These are phyloP conservation scores for Emydoidea blandingii DNA, from an alignment of 2,797 vertebrate genomes.

Conservation along the genomic window DNA sequence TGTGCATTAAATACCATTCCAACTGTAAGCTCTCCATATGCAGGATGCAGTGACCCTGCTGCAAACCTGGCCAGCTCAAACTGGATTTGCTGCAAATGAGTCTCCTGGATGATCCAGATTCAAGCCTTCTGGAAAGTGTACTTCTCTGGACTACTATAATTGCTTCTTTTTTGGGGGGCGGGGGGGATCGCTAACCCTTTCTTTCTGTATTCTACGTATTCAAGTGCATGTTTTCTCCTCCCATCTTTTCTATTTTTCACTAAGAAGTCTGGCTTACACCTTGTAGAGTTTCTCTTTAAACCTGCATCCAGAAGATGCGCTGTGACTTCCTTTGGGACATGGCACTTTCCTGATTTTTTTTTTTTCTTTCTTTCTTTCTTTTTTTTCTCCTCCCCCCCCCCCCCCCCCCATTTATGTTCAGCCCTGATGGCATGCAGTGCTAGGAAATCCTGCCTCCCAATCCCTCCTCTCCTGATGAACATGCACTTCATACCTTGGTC, in stretches of 20 bases:
- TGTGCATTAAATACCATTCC: background rate
- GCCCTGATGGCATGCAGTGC: background rate
- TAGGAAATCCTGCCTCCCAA: background rate
- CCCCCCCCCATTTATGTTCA: background rate
- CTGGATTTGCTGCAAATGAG: background rate
- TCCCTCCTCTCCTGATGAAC: background rate
- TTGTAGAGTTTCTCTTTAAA: background rate
- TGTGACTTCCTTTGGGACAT: background rate
- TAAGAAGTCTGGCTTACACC: background rate
- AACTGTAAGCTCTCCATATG: background rate
- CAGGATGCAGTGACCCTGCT: background rate
- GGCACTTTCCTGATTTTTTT: background rate
- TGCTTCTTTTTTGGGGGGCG: accelerated
- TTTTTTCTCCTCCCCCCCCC: accelerated
- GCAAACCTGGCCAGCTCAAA: background rate
- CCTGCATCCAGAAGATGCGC: accelerated
- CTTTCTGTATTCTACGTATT: accelerated
- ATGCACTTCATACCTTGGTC: background rate
- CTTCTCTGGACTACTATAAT: accelerated
- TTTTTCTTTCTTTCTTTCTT: no score
- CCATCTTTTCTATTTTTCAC: background rate
- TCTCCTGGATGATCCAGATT: background rate
- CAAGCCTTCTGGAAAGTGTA: background rate
- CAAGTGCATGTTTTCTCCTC: accelerated
- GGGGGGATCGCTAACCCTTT: accelerated